Evolutionary conservation across 2,113 vertebrate species (phyloP).

Genomic region (Nannobrachium achirus): DNA sequence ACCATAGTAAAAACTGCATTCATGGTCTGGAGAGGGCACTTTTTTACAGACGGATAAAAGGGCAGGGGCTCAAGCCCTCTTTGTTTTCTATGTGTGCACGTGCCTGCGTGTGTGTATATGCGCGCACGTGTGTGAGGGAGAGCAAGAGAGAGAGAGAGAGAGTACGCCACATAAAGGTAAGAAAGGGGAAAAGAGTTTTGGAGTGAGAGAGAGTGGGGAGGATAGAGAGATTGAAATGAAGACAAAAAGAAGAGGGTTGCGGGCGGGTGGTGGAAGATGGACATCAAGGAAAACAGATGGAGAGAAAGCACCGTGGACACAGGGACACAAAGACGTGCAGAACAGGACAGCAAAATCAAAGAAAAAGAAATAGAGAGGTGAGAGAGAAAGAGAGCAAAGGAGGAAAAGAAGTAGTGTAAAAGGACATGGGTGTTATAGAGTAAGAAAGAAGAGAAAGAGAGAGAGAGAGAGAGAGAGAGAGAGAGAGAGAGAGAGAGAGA

Average conservation of each 20-base stretch:
- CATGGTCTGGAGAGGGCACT: no score
- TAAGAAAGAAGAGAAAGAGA: constrained; percentile 58
- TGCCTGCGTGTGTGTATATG: no score
- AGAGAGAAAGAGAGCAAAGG: constrained; percentile 65
- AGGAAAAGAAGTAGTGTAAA: constrained; percentile 71
- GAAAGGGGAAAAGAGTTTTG: constrained; percentile 66
- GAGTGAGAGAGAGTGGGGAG: constrained; percentile 79
- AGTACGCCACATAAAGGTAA: constrained; percentile 82
- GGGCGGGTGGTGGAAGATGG: no score
- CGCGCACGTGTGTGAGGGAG: no score
- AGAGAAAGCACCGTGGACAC: background rate
- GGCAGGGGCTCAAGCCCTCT: no score
- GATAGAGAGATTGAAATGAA: constrained; percentile 83
- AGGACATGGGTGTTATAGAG: constrained; percentile 72
- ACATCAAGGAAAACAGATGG: background rate
- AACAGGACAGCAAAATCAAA: background rate
- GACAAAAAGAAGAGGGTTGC: no score
- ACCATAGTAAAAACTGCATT: no score
- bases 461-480: constrained; percentile 14
- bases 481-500: constrained; percentile 46
- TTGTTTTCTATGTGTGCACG: no score
- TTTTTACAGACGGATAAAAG: no score
- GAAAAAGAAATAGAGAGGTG: constrained; percentile 47
- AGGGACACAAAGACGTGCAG: no score
- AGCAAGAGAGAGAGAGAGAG: background rate